Evolutionary conservation across 2,888 invertebrate species (phyloP).

Genomic region (Lacanobia oleracea): DNA sequence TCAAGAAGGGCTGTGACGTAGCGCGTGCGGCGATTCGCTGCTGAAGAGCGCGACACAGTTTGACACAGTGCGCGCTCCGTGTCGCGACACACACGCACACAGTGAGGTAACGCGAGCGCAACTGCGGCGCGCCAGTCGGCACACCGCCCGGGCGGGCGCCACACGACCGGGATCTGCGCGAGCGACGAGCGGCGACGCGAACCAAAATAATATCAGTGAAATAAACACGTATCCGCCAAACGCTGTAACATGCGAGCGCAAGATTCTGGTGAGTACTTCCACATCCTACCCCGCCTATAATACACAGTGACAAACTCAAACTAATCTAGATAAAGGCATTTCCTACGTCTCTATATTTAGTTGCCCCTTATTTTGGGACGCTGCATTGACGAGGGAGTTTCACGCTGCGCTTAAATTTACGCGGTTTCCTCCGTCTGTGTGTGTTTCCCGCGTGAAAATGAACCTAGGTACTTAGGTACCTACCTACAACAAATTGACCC

Average conservation of each 20-base stretch:
- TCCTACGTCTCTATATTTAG: constrained; percentile 81
- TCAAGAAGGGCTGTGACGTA: constrained; percentile 36
- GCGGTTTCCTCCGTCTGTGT: constrained; percentile 66
- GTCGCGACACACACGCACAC: constrained; percentile 51
- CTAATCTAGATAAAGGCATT: constrained; percentile 56
- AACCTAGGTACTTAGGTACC: constrained; percentile 36
- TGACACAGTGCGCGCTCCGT: constrained; percentile 62
- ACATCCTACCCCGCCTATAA: constrained; percentile 46
- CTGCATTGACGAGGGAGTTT: constrained; percentile 78
- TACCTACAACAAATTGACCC: constrained; percentile 56
- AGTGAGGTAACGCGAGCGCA: constrained; percentile 63
- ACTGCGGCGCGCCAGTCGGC: constrained; percentile 84
- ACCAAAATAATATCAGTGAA: constrained; percentile 85
- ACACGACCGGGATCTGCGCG: constrained; percentile 90
- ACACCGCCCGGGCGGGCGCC: constrained; percentile 90
- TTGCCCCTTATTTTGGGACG: constrained; percentile 83
- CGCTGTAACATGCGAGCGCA: constrained; percentile 83
- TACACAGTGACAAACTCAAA: constrained; percentile 40
- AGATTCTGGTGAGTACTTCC: constrained; percentile 87
- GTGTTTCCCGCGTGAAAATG: constrained; percentile 70
- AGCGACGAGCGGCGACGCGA: constrained; percentile 83
- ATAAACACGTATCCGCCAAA: constrained; percentile 84
- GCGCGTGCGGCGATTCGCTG: constrained; percentile 23
- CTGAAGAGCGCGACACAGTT: constrained; percentile 54
- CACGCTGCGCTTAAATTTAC: constrained; percentile 78